phyloP scores from a whole-genome alignment of 1,140 invertebrate genomes.

The Drosophila cardini region DNA sequence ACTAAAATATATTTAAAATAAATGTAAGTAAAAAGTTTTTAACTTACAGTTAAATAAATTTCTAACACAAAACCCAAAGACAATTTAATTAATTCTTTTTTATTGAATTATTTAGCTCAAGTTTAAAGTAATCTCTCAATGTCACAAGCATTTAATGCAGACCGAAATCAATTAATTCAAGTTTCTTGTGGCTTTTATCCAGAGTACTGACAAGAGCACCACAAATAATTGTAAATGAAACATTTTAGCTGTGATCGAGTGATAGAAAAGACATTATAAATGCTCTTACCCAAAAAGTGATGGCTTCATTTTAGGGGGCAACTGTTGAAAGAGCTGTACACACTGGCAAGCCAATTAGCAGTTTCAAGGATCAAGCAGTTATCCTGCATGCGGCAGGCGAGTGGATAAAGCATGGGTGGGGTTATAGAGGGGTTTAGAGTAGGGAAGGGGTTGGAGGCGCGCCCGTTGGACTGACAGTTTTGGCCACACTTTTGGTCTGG shows the following conservation, averaged over 20 bases:
- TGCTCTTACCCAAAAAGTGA: background rate
- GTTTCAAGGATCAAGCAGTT: constrained; percentile 34
- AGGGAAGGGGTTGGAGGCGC: background rate
- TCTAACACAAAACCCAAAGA: too few relatives aligned
- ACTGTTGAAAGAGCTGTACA: constrained; percentile 31
- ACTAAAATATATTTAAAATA: too few relatives aligned
- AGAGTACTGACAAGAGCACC: background rate
- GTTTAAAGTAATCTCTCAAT: too few relatives aligned
- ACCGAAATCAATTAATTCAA: too few relatives aligned
- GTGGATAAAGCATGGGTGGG: background rate
- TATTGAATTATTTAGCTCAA: too few relatives aligned
- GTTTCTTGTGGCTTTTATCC: background rate
- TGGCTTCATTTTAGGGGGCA: background rate
- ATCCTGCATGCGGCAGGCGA: background rate
- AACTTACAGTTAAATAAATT: too few relatives aligned
- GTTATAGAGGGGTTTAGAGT: too few relatives aligned
- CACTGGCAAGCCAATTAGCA: constrained; percentile 47
- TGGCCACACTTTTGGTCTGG: constrained; percentile 16
- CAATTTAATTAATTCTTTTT: too few relatives aligned
- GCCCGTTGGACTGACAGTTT: constrained; percentile 33
- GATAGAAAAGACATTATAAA: constrained; percentile 12
- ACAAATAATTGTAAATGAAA: background rate
- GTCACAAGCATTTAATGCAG: too few relatives aligned
- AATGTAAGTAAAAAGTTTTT: too few relatives aligned
- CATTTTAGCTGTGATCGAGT: constrained; percentile 1